These are phyloP conservation scores for Cotesia glomerata DNA, from an alignment of 1,140 invertebrate genomes.

Conservation along the genomic window DNA sequence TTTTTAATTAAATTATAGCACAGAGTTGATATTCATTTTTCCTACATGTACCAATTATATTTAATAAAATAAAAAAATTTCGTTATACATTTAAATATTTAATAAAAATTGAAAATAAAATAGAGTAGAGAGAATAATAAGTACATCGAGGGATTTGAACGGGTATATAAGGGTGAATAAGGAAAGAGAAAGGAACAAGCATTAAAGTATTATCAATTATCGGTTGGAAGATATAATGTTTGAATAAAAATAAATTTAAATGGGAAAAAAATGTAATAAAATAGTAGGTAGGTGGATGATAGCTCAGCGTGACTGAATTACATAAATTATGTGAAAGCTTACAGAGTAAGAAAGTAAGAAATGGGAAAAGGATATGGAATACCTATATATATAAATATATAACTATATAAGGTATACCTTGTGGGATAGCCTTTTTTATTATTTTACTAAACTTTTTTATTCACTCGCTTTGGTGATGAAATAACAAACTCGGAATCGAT, in stretches of 20 bases:
- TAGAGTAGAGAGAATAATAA: no score
- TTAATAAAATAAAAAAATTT: no score
- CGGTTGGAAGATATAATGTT: neutral
- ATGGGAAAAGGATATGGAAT: neutral
- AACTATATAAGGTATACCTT: no score
- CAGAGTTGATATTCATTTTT: no score
- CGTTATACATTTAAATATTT: no score
- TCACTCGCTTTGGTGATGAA: slow-evolving; percentile 21
- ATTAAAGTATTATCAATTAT: no score
- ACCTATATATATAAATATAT: neutral
- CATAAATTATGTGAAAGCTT: slow-evolving; percentile 12
- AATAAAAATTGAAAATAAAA: no score
- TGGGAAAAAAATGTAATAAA: neutral
- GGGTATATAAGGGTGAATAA: no score
- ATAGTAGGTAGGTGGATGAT: neutral
- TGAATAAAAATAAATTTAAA: neutral
- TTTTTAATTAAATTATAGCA: no score
- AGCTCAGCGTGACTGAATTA: slow-evolving; percentile 7
- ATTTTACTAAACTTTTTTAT: neutral
- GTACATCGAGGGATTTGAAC: no score
- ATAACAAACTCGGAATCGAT: slow-evolving; percentile 27
- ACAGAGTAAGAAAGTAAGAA: neutral
- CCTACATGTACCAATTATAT: no score
- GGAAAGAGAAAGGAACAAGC: no score
- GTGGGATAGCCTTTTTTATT: slow-evolving; percentile 7